phyloP scores from a whole-genome alignment of 2,888 invertebrate genomes.

The Pseudococcus longispinus region DNA sequence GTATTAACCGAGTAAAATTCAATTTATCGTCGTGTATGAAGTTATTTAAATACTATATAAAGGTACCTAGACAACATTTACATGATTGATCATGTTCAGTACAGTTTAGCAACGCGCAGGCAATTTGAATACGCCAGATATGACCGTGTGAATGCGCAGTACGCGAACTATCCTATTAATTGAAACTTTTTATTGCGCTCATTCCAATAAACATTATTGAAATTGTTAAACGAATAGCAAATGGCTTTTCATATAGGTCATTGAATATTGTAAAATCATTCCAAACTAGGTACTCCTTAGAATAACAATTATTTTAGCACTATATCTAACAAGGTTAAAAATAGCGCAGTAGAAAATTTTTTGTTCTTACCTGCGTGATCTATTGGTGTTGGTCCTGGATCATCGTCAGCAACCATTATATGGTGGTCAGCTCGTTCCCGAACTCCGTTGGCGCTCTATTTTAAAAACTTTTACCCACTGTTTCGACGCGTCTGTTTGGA shows the following conservation, averaged over 20 bases:
- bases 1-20: background rate
- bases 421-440: constrained; percentile 48
- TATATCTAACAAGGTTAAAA: background rate
- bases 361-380: constrained; percentile 39
- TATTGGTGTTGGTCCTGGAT: constrained; percentile 52
- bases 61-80: background rate
- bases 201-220: constrained; percentile 24
- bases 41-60: background rate
- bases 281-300: background rate
- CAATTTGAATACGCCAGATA: constrained; percentile 15
- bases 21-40: background rate
- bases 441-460: constrained; percentile 32
- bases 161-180: constrained; percentile 22
- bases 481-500: background rate
- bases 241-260: constrained; percentile 26
- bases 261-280: constrained; percentile 7
- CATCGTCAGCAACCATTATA: constrained; percentile 56
- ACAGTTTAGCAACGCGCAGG: background rate
- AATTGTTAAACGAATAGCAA: constrained; percentile 18
- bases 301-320: background rate
- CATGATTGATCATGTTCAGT: background rate
- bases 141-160: constrained; percentile 20
- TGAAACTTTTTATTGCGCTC: constrained; percentile 29
- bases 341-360: background rate
- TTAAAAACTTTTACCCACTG: background rate